Evolutionary conservation across 2,888 invertebrate species (phyloP), one percentile per base, ranked within the genome.

Genomic region (Dorcus hopei): DNA sequence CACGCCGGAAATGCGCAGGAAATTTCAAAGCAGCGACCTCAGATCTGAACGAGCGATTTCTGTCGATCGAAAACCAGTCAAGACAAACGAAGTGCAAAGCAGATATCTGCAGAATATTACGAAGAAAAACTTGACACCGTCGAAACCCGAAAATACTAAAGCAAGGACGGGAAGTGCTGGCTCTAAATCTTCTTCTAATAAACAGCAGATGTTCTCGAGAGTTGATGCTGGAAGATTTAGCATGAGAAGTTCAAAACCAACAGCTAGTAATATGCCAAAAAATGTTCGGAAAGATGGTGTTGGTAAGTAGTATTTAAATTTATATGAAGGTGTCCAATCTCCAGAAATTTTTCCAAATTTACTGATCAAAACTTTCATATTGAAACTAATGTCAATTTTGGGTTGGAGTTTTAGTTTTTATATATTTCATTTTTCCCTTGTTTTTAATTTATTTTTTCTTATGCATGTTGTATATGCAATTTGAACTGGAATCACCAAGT

Each of bases 211-310:
- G 49, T 81, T 85, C 70, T 80, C 84, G 6, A 79, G 87, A 65
- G 83, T 80, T 19, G 87, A 88, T 68, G 83, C 83, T 58, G 84
- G 90, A 38, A 78, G 87, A 64, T 83, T 83, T 68, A 88, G 87
- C 70, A 82, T 88, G 70, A 79, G 89, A 70, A 80, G 81, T 67
- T 77, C 78, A 77, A 43, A 69, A 72, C 40, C 70, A 71, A 43
- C 76, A 75, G 54, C 80, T 76, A 66, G 79, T 74, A 74, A 80
- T 78, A 70, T 71, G 60, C 61, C 81, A 74, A 53, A 72, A 70
- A 72, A 66, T 64, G 58, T 63, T 7, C 65, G 69, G 48, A 76
- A 77, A 61, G 74, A 74, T 52, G 53, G 54, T 53, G 47, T 49
- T 45, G 57, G 62, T 59, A 50, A 61, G 59, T 54, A 9, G 42